Evolutionary conservation across 2,113 vertebrate genomes (phyloP), one percentile per base, ranked within the genome.

Genomic region (Serilophus lunatus): DNA sequence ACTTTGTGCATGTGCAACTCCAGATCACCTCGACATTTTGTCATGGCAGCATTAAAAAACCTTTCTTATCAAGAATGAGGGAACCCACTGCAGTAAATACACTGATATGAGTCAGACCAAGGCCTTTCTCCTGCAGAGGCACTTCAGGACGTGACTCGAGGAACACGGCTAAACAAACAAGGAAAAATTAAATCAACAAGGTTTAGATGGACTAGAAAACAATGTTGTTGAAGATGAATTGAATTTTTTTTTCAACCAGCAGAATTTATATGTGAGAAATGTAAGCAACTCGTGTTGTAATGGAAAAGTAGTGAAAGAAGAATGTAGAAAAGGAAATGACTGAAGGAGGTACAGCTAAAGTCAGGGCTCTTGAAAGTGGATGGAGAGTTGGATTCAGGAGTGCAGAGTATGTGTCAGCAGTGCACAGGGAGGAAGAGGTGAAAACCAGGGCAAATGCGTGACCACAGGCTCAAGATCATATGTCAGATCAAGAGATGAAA

Each of bases 401-500:
- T 31, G 50, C 45, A 44, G 81, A 61, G 82, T 50, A 17, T 4
- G 13, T 23, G 29, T 24, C 69, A 36, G 66, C 81, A 47, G 63
- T 9, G 29, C 8, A 2, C 16, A 8, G 64, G 35, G 82, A 63
- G 36, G 66, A n/a, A n/a, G n/a, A 93, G 78, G 66, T 93, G 91
- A 96, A 88, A 93, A 77, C 4, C 71, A 40, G 86, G 80, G 86
- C 90, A 88, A 86, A 77, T 44, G 82, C 3, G 3, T 88, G 88
- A 86, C 80, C 64, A 66, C 44, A 13, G 82, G 76, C 86, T 92
- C 16, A 40, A 70, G 94, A 91, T 95, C 1, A 0, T 63, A 6
- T 86, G 88, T 93, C 90, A 83, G 60, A 86, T 90, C 25, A 61
- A 57, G 84, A 76, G 82, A n/a, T 83, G 85, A 90, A 94, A 90